A percentile compares a stretch with the other conserved stretches of the same genome.
Conservation (phyloP, 2,888 invertebrate species). For the Phoronis australis region DNA sequence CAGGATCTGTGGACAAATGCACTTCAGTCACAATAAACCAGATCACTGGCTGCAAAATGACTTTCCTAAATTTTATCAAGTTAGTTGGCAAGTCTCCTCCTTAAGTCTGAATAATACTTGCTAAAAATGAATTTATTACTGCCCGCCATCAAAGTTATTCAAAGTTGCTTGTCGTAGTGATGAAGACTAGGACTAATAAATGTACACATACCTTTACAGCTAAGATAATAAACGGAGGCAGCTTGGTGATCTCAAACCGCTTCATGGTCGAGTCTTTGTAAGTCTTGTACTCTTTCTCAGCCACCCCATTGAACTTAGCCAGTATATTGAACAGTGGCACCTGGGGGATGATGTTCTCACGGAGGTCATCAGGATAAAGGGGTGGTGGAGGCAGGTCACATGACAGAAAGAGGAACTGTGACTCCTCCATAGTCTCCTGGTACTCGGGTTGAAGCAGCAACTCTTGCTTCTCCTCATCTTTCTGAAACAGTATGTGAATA, state of each 20-base stretch:
- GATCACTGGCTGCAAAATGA: too few relatives aligned
- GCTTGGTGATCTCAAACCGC: slow-evolving; percentile 85
- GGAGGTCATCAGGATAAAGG: slow-evolving; percentile 88
- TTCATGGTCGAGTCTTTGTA: slow-evolving; percentile 98
- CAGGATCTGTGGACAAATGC: too few relatives aligned
- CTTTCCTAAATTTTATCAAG: too few relatives aligned
- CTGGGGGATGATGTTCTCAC: slow-evolving; percentile 99
- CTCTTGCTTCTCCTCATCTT: slow-evolving; percentile 78
- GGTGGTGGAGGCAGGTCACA: slow-evolving; percentile 97
- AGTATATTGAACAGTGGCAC: slow-evolving; percentile 89
- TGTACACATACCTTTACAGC: slow-evolving; percentile 75
- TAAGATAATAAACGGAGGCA: slow-evolving; percentile 91
- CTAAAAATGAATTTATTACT: too few relatives aligned
- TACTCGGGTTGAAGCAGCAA: slow-evolving; percentile 78
- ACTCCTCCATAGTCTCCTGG: slow-evolving; percentile 69
- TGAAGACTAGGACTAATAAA: too few relatives aligned
- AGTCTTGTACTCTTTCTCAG: slow-evolving; percentile 97
- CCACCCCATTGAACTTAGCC: slow-evolving; percentile 91
- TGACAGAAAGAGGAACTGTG: slow-evolving; percentile 92
- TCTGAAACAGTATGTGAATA: slow-evolving; percentile 60
- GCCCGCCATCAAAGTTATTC: too few relatives aligned
- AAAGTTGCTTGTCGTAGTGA: too few relatives aligned
- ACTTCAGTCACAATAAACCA: too few relatives aligned
- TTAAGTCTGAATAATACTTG: too few relatives aligned
- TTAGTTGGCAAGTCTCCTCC: too few relatives aligned